Base-by-base conservation (phyloP, 2,113 vertebrate genomes). In the Rhadina sibilatrix region DNA sequence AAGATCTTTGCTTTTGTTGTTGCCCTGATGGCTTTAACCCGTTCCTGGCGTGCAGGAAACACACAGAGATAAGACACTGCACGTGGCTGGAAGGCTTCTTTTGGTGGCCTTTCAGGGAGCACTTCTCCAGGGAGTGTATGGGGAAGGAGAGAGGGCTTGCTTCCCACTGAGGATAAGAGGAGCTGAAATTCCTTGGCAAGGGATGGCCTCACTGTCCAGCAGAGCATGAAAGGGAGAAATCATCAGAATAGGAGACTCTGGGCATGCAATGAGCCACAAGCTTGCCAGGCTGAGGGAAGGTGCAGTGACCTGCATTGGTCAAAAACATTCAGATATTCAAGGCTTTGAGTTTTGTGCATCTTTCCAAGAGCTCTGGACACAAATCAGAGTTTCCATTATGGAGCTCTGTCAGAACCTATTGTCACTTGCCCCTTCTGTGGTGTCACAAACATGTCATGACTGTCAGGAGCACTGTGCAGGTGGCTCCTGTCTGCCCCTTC, bases 1-100 rank as follows among this genome's bases (percentile, higher is more conserved):
- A 75, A 93, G 92, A 98, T 97, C 98, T 97, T 98, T 98, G 98
- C 98, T 92, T 98, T 98, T 97, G 88, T 96, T 96, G 87, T 94
- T 90, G 78, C 85, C 93, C 96, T 79, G 88, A 33, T 93, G 81
- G 86, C 83, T 96, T 96, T 96, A 96, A 96, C 93, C 75, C 85
- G 0, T 91, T 95, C 94, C 77, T 93, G 44, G 52, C 59, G n/a
- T n/a, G 30, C n/a, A 35, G 69, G 53, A 61, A 59, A 44, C 20
- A 10, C 2, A 1, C 22, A 13, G 22, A 68, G 50, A 69, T 12
- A 27, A 75, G 65, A 7, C 46, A 27, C 27, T 68, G 82, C 11
- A 27, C 2, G 0, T 90, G 83, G 31, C 88, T 94, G 5, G 31
- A 42, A 95, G 93, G 61, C 68, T 90, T 84, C 76, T 74, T 50